These are phyloP conservation scores for Nannoperca obscura DNA, from an alignment of 2,797 vertebrate genomes.

Conservation along the genomic window DNA sequence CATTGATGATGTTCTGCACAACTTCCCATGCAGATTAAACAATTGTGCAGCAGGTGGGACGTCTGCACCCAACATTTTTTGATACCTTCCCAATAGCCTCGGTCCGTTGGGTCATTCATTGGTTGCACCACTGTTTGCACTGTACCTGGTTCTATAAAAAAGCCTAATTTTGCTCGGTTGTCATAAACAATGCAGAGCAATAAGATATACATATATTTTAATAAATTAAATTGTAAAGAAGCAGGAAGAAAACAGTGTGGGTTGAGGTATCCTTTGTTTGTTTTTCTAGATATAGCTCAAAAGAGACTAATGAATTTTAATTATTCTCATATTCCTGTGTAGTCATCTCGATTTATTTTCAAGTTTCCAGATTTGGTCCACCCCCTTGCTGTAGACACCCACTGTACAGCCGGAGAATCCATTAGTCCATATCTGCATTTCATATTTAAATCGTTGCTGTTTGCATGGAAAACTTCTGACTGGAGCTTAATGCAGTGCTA, in stretches of 20 bases:
- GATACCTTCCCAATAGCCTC: not conserved
- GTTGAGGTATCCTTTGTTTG: not conserved
- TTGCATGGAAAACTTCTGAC: conserved; percentile 19
- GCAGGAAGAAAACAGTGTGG: conserved; percentile 16
- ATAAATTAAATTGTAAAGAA: not conserved
- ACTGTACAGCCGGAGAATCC: conserved; percentile 7
- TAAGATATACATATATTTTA: not conserved
- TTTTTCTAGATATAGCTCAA: conserved; percentile 7
- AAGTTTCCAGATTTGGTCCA: not conserved
- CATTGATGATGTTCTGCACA: not conserved
- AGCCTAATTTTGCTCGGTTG: not conserved
- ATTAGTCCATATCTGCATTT: conserved; percentile 6
- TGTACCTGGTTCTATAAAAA: conserved; percentile 6
- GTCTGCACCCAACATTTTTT: not conserved
- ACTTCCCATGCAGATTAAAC: not conserved
- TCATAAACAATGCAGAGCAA: conserved; percentile 15
- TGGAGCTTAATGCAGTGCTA: conserved; percentile 13
- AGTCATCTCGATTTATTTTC: not conserved
- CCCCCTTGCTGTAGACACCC: not conserved
- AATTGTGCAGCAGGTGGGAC: not conserved
- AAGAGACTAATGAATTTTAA: not conserved
- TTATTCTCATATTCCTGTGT: not conserved
- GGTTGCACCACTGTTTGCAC: not conserved
- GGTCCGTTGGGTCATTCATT: not conserved
- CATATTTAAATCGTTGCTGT: not conserved